phyloP scores from a whole-genome alignment of 2,113 vertebrate genomes.

The Lanius ludovicianus region DNA sequence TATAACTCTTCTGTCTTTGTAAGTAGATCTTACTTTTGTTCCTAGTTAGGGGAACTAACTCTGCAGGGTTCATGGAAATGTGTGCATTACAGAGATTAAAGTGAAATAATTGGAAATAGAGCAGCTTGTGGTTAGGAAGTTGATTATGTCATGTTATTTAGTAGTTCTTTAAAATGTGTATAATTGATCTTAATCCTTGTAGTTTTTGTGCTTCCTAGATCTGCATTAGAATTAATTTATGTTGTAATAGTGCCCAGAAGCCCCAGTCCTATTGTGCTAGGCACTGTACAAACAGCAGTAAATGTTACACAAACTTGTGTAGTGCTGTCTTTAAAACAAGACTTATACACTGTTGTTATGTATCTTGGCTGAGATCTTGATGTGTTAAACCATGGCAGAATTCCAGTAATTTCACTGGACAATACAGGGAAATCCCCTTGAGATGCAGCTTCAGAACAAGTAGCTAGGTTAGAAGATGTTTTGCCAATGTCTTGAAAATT shows the following conservation, averaged over 20 bases:
- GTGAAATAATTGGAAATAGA: slow-evolving; percentile 36
- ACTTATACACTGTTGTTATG: not conserved
- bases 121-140: slow-evolving; percentile 42
- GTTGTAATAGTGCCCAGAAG: slow-evolving; percentile 44
- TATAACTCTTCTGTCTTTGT: slow-evolving; percentile 89
- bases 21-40: slow-evolving; percentile 74
- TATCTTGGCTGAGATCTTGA: slow-evolving; percentile 17
- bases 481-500: not conserved
- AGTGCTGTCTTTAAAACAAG: slow-evolving; percentile 7
- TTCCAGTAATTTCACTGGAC: not conserved
- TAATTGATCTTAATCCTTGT: slow-evolving; percentile 56
- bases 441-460: not conserved
- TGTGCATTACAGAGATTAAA: not conserved
- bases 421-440: not conserved
- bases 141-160: slow-evolving; percentile 39
- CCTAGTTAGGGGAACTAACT: not conserved
- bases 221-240: slow-evolving; percentile 45
- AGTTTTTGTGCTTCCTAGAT: slow-evolving; percentile 24
- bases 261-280: slow-evolving; percentile 13
- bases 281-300: not conserved
- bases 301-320: not conserved
- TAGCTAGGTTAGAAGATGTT: not conserved
- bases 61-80: not conserved
- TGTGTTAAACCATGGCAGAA: not conserved
- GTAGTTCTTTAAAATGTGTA: slow-evolving; percentile 34